phyloP scores from a whole-genome alignment of 2,113 vertebrate species.

The Macquaria australasica region DNA sequence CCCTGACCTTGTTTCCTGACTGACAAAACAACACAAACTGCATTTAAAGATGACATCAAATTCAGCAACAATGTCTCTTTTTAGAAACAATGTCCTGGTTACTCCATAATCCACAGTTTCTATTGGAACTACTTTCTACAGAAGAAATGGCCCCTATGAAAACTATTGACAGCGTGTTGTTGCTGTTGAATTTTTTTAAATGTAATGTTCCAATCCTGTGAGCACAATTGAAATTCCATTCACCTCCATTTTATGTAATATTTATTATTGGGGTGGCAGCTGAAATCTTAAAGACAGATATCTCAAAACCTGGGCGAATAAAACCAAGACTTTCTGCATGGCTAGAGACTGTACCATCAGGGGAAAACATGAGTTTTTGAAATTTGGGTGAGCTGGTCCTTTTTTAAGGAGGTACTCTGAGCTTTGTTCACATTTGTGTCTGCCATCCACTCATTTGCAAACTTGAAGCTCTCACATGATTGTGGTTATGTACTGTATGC shows the following conservation, averaged over 20 bases:
- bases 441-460: not conserved
- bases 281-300: conserved; percentile 4
- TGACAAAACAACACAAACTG: conserved; percentile 14
- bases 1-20: conserved; percentile 25
- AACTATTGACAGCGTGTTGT: conserved; percentile 6
- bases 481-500: not conserved
- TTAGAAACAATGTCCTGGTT: conserved; percentile 19
- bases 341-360: not conserved
- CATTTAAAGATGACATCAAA: conserved; percentile 37
- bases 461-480: not conserved
- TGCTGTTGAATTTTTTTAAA: conserved; percentile 14
- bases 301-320: not conserved
- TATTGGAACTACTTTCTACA: not conserved
- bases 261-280: not conserved
- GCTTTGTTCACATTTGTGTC: not conserved
- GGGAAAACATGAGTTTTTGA: not conserved
- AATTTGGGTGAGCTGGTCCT: not conserved
- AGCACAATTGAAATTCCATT: conserved; percentile 24
- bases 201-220: conserved; percentile 36
- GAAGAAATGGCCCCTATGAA: conserved; percentile 11
- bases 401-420: not conserved
- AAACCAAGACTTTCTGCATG: conserved; percentile 9
- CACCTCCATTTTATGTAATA: not conserved
- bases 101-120: conserved; percentile 19
- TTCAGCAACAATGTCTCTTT: not conserved